Conservation (phyloP, 1,140 invertebrate species). For the Andricus grossulariae region DNA sequence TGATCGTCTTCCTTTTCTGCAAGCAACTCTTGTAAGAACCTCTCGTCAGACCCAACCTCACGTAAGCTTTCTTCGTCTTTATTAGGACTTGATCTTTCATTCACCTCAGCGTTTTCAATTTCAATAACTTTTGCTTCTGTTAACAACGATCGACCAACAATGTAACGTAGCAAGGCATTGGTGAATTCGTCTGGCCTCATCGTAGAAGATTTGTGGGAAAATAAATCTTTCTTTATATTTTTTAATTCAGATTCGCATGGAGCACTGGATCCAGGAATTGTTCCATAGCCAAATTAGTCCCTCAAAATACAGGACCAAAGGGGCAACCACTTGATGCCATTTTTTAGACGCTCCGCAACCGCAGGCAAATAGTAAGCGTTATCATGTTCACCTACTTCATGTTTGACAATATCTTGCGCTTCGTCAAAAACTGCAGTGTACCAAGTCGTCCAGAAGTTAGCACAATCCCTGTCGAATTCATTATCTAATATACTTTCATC, state of each 20-base stretch:
- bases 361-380: not conserved
- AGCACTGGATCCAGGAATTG: constrained; percentile 32
- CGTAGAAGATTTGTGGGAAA: not conserved
- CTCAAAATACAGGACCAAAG: constrained; percentile 34
- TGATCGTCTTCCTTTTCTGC: no score
- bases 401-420: not conserved
- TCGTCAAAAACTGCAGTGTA: not conserved
- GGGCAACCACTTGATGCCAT: constrained; percentile 19
- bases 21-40: no score
- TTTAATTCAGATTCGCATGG: constrained; percentile 32
- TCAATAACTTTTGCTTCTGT: not conserved
- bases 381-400: not conserved
- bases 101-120: not conserved
- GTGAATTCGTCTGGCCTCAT: constrained; percentile 32
- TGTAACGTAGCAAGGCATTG: not conserved
- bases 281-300: constrained; percentile 29
- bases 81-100: not conserved
- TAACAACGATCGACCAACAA: not conserved
- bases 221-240: not conserved
- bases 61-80: no score
- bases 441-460: no score
- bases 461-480: no score
- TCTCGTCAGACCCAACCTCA: no score
- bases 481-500: no score
- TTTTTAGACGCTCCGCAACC: not conserved